A percentile compares a stretch with the other conserved stretches of the same genome.
Evolutionary conservation across 2,113 vertebrate genomes (phyloP).

Genomic region (Phalacrocorax aristotelis): DNA sequence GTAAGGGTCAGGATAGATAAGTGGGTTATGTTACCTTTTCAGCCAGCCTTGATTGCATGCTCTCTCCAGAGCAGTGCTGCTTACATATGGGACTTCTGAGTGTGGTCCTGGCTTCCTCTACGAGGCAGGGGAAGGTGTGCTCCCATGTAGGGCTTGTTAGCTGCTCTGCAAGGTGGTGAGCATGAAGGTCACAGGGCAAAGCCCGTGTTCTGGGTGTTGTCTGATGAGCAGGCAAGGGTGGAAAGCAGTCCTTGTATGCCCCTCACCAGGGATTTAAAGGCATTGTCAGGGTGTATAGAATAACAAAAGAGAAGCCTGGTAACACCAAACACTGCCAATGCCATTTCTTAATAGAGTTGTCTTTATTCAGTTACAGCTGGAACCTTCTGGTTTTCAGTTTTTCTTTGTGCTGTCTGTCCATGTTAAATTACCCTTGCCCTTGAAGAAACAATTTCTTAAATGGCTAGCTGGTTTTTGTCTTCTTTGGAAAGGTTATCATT

Average conservation of each 20-base stretch:
- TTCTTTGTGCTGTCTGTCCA: not conserved
- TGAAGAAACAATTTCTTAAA: not conserved
- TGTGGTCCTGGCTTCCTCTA: not conserved
- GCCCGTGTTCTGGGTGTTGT: not conserved
- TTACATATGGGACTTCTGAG: not conserved
- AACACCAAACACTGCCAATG: not conserved
- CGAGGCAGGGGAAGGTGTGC: not conserved
- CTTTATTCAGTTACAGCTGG: not conserved
- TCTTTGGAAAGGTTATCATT: not conserved
- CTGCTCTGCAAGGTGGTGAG: not conserved
- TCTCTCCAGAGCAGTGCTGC: not conserved
- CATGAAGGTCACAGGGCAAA: not conserved
- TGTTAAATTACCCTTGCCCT: not conserved
- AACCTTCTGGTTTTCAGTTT: not conserved
- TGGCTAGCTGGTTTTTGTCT: not conserved
- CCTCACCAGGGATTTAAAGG: not conserved
- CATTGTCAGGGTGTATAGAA: not conserved
- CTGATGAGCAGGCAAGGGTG: not conserved
- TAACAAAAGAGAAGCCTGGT: not conserved
- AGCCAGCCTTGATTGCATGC: not conserved
- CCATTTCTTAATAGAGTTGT: not conserved
- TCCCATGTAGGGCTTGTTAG: not conserved
- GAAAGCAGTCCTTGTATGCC: not conserved
- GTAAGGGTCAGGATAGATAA: not conserved
- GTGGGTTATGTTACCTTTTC: not conserved